Percentiles rank a stretch among this genome's conserved stretches.
phyloP scores from a whole-genome alignment of 2,113 vertebrate genomes.

The Gnathonemus longibarbis region DNA sequence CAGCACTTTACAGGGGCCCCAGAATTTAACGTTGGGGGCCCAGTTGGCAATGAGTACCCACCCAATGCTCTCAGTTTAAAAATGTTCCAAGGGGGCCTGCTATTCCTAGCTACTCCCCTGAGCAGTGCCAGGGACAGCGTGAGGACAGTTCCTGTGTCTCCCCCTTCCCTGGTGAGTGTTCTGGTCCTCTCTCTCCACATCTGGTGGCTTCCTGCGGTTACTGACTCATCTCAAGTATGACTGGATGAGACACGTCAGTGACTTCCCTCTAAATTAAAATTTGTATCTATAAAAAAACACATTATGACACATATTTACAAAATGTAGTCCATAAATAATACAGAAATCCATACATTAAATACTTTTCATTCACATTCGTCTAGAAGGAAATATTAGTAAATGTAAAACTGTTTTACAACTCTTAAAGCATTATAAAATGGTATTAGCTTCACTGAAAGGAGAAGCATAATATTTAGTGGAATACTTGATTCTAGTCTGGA shows the following conservation, averaged over 20 bases:
- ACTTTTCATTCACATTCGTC: background rate
- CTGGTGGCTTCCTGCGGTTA: background rate
- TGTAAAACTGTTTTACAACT: background rate
- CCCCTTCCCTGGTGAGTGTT: background rate
- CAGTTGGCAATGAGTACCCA: background rate
- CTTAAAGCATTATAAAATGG: background rate
- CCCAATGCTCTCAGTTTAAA: background rate
- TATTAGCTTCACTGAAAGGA: background rate
- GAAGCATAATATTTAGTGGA: background rate
- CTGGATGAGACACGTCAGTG: background rate
- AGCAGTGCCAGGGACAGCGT: background rate
- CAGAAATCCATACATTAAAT: background rate
- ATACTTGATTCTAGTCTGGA: background rate
- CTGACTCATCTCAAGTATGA: background rate
- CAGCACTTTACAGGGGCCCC: background rate
- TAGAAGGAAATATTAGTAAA: background rate
- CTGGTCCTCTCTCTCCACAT: background rate
- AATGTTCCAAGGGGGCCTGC: background rate
- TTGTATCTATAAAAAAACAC: background rate
- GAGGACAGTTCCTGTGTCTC: background rate
- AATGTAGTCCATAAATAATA: conserved; percentile 12
- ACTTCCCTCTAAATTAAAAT: background rate
- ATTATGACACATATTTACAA: background rate
- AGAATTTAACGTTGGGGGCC: background rate
- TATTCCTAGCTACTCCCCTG: background rate